Conservation (phyloP, 2,113 vertebrate genomes). For the Hypanus sabinus region DNA sequence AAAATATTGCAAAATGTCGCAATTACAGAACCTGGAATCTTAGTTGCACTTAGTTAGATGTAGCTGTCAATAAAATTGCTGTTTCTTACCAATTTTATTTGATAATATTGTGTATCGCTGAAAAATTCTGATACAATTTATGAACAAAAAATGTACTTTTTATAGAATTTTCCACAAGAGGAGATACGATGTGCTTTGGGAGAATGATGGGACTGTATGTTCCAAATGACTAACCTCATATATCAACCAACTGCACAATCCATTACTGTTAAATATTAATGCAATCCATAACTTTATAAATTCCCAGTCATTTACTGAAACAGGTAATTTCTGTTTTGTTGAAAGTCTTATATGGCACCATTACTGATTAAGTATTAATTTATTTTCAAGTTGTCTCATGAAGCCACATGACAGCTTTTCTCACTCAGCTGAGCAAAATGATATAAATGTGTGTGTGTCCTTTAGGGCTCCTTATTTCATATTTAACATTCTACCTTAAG, state of each 20-base stretch:
- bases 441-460: not conserved
- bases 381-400: slow-evolving; percentile 26
- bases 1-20: not conserved
- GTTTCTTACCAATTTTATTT: not conserved
- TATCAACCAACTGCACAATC: not conserved
- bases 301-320: not conserved
- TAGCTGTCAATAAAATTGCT: slow-evolving; percentile 1
- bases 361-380: slow-evolving; percentile 28
- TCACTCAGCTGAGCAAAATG: not conserved
- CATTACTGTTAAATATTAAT: slow-evolving; percentile 5
- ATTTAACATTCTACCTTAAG: not conserved
- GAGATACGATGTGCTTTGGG: slow-evolving; percentile 5
- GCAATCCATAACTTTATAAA: not conserved
- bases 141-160: slow-evolving; percentile 9
- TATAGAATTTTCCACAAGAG: slow-evolving; percentile 6
- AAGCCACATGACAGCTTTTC: not conserved
- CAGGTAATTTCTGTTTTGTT: not conserved
- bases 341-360: not conserved
- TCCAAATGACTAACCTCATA: not conserved
- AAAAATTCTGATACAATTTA: not conserved
- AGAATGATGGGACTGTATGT: not conserved
- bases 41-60: not conserved
- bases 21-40: not conserved
- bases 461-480: slow-evolving; percentile 9
- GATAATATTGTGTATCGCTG: not conserved